Base-by-base conservation (phyloP, 2,113 vertebrate genomes). In the Elephantulus edwardii region DNA sequence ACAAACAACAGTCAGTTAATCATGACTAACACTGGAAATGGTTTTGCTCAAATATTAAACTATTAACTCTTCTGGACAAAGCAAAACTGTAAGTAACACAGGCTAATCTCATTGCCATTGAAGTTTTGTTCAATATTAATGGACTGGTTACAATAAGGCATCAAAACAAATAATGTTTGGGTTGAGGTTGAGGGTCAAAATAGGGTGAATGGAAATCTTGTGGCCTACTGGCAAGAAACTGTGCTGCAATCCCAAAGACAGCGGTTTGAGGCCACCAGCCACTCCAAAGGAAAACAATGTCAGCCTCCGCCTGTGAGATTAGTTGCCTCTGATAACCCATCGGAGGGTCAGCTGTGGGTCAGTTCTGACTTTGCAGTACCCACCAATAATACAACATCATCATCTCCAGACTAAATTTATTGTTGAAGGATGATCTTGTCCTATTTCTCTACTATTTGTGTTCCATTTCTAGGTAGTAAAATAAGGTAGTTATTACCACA, bases 141-240 rank as follows among this genome's bases (percentile, higher is more conserved):
- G 87, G 2, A 93, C 91, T 90, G 82, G 80, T 52, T 26, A 85
- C 81, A 94, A 89, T 96, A 17, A 75, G 20, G 81, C 89, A 94
- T 96, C 86, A 96, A 8, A 85, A 95, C 52, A 83, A 88, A 93
- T 94, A 95, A 90, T 74, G 96, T 75, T 91, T 48, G 40, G 17
- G 26, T 6, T n/a, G 35, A 1, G 30, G 48, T 50, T 33, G 1
- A 26, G 60, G 17, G 4, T 83, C 68, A 82, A 79, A 60, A 28
- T 9, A 60, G 33, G n/a, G n/a, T n/a, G n/a, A n/a, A n/a, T n/a
- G n/a, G n/a, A n/a, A n/a, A n/a, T n/a, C n/a, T n/a, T n/a, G n/a
- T n/a, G n/a, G n/a, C n/a, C n/a, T n/a, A n/a, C n/a, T n/a, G n/a
- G n/a, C n/a, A n/a, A n/a, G n/a, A n/a, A n/a, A n/a, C n/a, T n/a